Percentiles rank a stretch among this genome's conserved stretches.
Conservation (phyloP, 2,888 invertebrate species). For the Limnephilus lunatus region DNA sequence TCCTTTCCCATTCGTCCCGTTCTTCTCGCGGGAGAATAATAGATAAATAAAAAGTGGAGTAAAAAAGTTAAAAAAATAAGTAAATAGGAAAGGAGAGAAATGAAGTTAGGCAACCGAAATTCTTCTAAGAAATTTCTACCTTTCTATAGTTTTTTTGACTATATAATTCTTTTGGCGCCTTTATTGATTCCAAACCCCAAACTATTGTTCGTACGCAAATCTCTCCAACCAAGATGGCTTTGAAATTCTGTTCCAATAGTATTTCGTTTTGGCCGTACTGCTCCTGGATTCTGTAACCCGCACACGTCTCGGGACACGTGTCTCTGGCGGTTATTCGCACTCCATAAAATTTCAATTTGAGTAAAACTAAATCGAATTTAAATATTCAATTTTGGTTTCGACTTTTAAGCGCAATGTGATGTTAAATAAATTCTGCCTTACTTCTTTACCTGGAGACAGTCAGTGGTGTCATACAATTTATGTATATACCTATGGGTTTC, state of each 20-base stretch:
- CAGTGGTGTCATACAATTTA: not conserved
- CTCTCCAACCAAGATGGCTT: not conserved
- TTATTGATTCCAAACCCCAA: not conserved
- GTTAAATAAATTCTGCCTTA: not conserved
- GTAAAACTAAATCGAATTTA: not conserved
- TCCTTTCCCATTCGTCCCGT: too few species aligned
- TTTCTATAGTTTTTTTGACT: not conserved
- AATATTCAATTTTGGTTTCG: not conserved
- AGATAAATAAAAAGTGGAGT: not conserved
- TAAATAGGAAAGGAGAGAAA: not conserved
- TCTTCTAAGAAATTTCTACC: not conserved
- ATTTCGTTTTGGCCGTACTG: not conserved
- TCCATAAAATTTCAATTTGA: not conserved
- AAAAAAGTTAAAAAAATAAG: too few species aligned
- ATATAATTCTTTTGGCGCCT: not conserved
- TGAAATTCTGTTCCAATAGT: not conserved
- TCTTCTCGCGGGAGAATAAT: too few species aligned
- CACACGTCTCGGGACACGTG: not conserved
- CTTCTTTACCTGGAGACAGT: not conserved
- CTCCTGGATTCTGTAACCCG: not conserved
- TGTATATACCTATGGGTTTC: too few species aligned
- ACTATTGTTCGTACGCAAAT: not conserved
- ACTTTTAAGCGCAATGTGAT: not conserved
- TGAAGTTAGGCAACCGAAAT: not conserved
- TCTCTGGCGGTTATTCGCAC: not conserved